Evolutionary conservation across 2,797 vertebrate genomes (phyloP).

Genomic region (Helicolenus hilgendorfi): DNA sequence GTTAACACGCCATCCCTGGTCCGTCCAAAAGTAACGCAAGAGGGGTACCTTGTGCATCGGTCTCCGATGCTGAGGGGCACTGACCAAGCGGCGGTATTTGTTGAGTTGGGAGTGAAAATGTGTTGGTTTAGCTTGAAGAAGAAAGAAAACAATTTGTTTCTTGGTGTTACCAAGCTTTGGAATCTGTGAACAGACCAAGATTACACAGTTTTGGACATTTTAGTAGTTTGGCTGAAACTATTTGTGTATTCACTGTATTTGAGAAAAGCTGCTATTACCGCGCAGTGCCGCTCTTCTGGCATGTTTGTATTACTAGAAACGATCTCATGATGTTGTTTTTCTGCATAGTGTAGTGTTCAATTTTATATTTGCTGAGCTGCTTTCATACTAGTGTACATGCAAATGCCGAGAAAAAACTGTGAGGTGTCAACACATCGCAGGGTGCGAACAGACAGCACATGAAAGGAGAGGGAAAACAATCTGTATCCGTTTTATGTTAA

Average conservation of each 20-base stretch:
- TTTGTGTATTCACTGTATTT: background rate
- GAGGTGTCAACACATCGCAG: conserved; percentile 41
- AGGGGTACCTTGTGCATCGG: too few relatives aligned
- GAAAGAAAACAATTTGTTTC: too few relatives aligned
- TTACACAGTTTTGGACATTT: too few relatives aligned
- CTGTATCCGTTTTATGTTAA: conserved; percentile 60
- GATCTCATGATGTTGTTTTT: background rate
- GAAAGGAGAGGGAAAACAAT: conserved; percentile 47
- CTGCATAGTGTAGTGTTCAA: background rate
- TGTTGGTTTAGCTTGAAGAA: too few relatives aligned
- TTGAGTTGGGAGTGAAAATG: background rate
- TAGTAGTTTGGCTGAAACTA: too few relatives aligned
- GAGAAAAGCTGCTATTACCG: background rate
- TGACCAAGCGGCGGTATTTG: background rate
- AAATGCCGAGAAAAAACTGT: conserved; percentile 30
- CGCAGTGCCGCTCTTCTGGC: background rate
- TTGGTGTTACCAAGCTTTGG: too few relatives aligned
- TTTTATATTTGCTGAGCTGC: conserved; percentile 25
- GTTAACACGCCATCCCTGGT: too few relatives aligned
- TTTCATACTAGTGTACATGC: conserved; percentile 19
- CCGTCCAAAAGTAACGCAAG: too few relatives aligned
- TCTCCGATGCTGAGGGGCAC: background rate
- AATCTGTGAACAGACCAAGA: too few relatives aligned
- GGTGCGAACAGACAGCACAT: conserved; percentile 30
- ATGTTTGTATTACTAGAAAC: conserved; percentile 7